Evolutionary conservation across 2,113 vertebrate genomes (phyloP), one percentile per base, ranked within the genome.

Genomic region (Charina bottae): DNA sequence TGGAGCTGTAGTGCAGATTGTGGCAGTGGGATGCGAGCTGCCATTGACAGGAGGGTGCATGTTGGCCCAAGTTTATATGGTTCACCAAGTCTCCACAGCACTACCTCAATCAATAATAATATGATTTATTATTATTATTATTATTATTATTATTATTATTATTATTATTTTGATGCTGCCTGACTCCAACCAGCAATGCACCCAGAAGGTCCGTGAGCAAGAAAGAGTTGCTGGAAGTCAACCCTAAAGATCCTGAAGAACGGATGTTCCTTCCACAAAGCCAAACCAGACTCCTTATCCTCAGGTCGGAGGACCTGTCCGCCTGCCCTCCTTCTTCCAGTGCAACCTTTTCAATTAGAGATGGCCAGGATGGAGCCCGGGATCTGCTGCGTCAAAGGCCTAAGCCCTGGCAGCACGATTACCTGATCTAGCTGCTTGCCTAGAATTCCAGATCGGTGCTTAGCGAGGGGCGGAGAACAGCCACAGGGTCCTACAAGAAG

Each of bases 261-360:
- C 49, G 5, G 49, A 49, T 49, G 49, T 49, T 7, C 49, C 49
- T 49, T 49, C 2, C 64, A 17, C 13, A 78, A 19, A 78, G 17
- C 68, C n/a, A 17, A 33, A 19, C n/a, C 1, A 72, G n/a, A 0
- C 2, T 13, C n/a, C n/a, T 19, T 33, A n/a, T 33, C n/a, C 68
- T 72, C 6, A 17, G 15, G n/a, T 15, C 15, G 7, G 68, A 7
- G n/a, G 15, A 3, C 26, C 26, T 28, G 26, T 5, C 64, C 28
- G 0, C n/a, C 60, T 1, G 49, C 1, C n/a, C 4, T 11, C 28
- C 68, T n/a, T 8, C 68, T 72, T 19, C n/a, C n/a, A 37, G 6
- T 7, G 15, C 6, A 6, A 72, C 68, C 68, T 37, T 37, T 15
- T 33, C n/a, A 7, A 19, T 33, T 37, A 37, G 6, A 78, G 68